These are phyloP conservation scores for Heterotilapia buettikoferi DNA, from an alignment of 2,113 vertebrate genomes.

Conservation along the genomic window DNA sequence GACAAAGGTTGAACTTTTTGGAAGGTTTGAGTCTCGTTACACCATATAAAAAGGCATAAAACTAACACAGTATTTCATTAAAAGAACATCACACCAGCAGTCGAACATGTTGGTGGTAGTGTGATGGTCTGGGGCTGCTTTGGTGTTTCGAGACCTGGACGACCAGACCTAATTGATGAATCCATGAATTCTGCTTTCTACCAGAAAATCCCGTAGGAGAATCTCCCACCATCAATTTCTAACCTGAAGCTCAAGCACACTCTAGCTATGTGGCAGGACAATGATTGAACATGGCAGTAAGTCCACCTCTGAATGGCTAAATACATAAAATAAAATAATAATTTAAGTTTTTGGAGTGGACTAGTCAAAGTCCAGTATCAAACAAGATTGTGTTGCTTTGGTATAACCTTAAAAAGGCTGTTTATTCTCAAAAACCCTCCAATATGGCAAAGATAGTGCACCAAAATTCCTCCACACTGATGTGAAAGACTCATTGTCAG, in stretches of 20 bases:
- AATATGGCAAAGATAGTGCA: not conserved
- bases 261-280: not conserved
- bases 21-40: not conserved
- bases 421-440: not conserved
- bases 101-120: not conserved
- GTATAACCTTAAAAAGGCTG: not conserved
- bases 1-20: not conserved
- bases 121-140: not conserved
- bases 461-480: not conserved
- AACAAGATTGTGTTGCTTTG: not conserved
- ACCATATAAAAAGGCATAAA: not conserved
- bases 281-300: not conserved
- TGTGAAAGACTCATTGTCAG: not conserved
- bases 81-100: not conserved
- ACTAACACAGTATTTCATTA: not conserved
- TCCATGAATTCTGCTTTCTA: not conserved
- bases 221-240: not conserved
- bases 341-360: not conserved
- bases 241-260: not conserved
- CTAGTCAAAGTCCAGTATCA: not conserved
- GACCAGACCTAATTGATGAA: not conserved
- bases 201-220: not conserved
- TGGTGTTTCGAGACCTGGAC: not conserved
- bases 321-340: not conserved
- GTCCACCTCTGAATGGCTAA: not conserved